Evolutionary conservation across 2,113 vertebrate species (phyloP), one percentile per base, ranked within the genome.

Genomic region (Equus quagga): DNA sequence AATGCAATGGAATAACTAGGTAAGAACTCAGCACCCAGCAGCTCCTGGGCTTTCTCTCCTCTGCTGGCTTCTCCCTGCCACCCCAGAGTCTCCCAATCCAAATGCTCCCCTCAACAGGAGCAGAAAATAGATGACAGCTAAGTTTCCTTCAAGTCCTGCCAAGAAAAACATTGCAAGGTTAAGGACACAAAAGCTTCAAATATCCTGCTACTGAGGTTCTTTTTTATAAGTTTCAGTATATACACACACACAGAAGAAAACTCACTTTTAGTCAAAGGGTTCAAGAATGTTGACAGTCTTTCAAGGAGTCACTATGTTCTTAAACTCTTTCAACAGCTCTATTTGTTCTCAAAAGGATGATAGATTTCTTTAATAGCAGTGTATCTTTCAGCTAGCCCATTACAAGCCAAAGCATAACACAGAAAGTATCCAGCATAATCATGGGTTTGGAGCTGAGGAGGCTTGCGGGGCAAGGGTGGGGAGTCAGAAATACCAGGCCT

Each of bases 131-230:
- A 86, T 19, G 89, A 89, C 89, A 97, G 90, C 65, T 62, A 91
- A 33, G 56, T 91, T 83, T 95, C 67, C 88, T 97, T 98, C 65
- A 96, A 96, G 80, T 86, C 49, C 62, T 94, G 95, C 98, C 96
- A 98, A 96, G 90, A 92, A 89, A 97, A 98, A 93, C 82, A 65
- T 69, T 60, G 51, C 76, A 95, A 85, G 94, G 89, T 98, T 96
- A 97, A 97, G 84, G 93, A 94, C 70, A 97, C 83, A 98, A 62
- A 96, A 70, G 87, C 62, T 92, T 92, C 91, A 84, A 78, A 94
- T 96, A 60, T 73, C 95, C 91, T 67, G 84, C 97, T 97, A 93
- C 94, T 72, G 85, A 67, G 62, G 54, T 82, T 97, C 86, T 89
- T 93, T 84, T 84, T 36, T 19, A 21, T 70, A 93, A 67, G 58